Percentiles rank a stretch among this genome's conserved stretches.
These are phyloP conservation scores for Agrochola lychnidis DNA, from an alignment of 2,888 invertebrate genomes.

Conservation along the genomic window DNA sequence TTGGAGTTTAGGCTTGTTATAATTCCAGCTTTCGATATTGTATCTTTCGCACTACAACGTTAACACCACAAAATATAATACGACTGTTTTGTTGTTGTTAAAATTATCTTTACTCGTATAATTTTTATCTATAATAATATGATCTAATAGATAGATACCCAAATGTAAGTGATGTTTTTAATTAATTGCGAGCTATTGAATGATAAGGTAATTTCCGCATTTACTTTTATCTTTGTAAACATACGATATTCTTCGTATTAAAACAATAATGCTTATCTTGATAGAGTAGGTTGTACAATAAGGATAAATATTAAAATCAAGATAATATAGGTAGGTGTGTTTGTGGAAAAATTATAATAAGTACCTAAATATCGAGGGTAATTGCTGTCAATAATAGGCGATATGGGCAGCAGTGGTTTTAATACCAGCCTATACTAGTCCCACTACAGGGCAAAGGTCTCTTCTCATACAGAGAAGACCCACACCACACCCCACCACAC, in stretches of 20 bases:
- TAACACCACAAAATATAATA: neutral
- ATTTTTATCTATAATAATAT: conserved; percentile 5
- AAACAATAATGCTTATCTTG: conserved; percentile 6
- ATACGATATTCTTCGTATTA: conserved; percentile 29
- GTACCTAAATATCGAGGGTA: neutral
- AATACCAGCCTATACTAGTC: neutral
- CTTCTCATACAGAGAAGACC: neutral
- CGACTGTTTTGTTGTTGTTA: neutral
- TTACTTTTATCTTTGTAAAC: conserved; percentile 43
- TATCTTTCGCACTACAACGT: neutral
- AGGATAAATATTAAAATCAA: conserved; percentile 26
- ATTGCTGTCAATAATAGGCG: neutral
- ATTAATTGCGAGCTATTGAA: conserved; percentile 23
- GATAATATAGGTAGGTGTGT: neutral
- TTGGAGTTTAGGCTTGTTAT: neutral
- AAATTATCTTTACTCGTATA: neutral
- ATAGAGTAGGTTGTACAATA: conserved; percentile 14
- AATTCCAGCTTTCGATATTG: neutral
- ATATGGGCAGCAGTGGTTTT: neutral
- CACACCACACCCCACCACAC: too few relatives aligned
- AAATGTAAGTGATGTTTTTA: conserved; percentile 32
- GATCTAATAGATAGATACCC: neutral
- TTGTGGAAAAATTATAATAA: neutral
- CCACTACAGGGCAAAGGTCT: neutral
- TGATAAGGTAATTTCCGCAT: conserved; percentile 37